These are phyloP conservation scores for Leptopilina boulardi DNA, from an alignment of 1,140 invertebrate genomes.

Conservation along the genomic window DNA sequence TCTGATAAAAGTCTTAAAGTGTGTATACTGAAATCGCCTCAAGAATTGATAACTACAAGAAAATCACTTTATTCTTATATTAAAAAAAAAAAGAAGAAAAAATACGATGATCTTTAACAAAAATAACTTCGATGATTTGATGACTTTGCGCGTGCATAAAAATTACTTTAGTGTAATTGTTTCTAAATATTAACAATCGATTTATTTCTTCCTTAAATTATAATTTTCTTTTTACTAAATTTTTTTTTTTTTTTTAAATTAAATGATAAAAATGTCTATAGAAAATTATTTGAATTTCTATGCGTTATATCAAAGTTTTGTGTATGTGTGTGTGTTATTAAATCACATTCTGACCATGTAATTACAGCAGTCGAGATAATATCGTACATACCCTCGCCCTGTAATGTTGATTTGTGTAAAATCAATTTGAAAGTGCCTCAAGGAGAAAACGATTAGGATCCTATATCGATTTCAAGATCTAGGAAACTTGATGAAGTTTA, in stretches of 20 bases:
- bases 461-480: slow-evolving; percentile 13
- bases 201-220: too few relatives aligned
- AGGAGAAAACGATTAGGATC: slow-evolving; percentile 24
- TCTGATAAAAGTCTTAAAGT: slow-evolving; percentile 42
- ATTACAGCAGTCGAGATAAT: background rate
- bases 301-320: background rate
- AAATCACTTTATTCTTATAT: slow-evolving; percentile 31
- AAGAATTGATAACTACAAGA: slow-evolving; percentile 18
- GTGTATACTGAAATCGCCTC: slow-evolving; percentile 25
- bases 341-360: background rate
- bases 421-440: slow-evolving; percentile 12
- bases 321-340: background rate
- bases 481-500: background rate
- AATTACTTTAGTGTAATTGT: slow-evolving; percentile 40
- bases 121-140: slow-evolving; percentile 45
- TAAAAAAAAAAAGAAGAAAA: slow-evolving; percentile 27
- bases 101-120: background rate
- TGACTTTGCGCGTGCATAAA: too few relatives aligned
- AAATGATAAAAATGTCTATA: background rate
- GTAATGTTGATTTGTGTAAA: slow-evolving; percentile 16
- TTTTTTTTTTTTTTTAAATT: background rate
- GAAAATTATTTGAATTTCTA: background rate
- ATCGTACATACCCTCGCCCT: background rate
- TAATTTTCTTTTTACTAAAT: too few relatives aligned
- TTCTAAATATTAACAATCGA: too few relatives aligned